Base-by-base conservation (phyloP, 2,888 invertebrate species). In the Cephus runcator region DNA sequence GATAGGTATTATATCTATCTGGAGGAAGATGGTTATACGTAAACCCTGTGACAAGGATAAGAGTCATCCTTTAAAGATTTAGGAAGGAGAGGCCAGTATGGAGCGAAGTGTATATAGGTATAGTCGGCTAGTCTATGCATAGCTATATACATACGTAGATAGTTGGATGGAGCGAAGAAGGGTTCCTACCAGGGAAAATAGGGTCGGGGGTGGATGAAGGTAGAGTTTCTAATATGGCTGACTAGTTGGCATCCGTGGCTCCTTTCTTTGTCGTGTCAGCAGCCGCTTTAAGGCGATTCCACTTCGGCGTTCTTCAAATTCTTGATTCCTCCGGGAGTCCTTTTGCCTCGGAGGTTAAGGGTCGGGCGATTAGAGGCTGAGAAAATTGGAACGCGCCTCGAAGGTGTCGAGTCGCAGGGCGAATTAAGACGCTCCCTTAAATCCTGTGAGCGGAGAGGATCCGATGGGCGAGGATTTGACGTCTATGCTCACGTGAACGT, bases 381-480 rank as follows among this genome's bases (percentile, higher is more conserved):
- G 56, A 3, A 23, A 56, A 56, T 56, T 56, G 56, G 23, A 23
- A 23, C 56, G 56, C 56, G 56, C 9, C 56, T 23, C 23, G 56
- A 56, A 56, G 56, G 56, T 56, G 15, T 56, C 81, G 80, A 77
- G 80, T 56, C 9, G 81, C 79, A 81, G 82, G 81, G 81, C 83
- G 85, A 87, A 87, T 87, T 85, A 87, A 86, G 87, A 87, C 85
- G 87, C 87, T 83, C 36, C 75, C 79, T 56, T 9, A 56, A 56
- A 56, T 23, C 23, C 9, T 56, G 33, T 31, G 73, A 36, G 34
- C 71, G 78, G 73, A 56, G 71, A 33, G 71, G 75, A 31, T 1
- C 6, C 23, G 12, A 6, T 31, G 73, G 40, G 74, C 34, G 36
- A 73, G 75, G 56, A 23, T 56, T 56, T 23, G 23, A 23, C 56